These are phyloP conservation scores for Styela plicata DNA, from an alignment of 23 tunicate species.

Conservation along the genomic window DNA sequence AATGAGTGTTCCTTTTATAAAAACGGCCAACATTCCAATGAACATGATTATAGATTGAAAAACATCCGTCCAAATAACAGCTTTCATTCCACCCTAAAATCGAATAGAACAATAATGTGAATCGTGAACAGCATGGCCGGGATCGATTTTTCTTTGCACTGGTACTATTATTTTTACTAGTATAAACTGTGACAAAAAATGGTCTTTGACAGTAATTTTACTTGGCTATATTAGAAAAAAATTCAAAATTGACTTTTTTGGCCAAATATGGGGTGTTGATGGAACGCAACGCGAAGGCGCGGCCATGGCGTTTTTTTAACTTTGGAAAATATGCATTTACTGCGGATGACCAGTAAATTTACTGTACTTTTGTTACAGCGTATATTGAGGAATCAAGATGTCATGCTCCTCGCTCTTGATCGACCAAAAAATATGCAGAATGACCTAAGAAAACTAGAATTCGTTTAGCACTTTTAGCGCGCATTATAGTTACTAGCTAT, in stretches of 20 bases:
- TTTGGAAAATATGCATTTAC: too few species aligned
- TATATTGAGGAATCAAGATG: too few species aligned
- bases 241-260: background rate
- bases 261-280: too few species aligned
- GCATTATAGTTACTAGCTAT: too few species aligned
- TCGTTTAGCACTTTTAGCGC: too few species aligned
- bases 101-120: background rate
- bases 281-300: too few species aligned
- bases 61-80: constrained; percentile 49
- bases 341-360: too few species aligned
- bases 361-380: too few species aligned
- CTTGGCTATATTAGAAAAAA: background rate
- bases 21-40: constrained; percentile 6
- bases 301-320: too few species aligned
- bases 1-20: background rate
- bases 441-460: background rate
- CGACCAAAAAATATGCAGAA: too few species aligned
- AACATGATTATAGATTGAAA: constrained; percentile 34
- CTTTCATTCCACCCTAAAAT: constrained; percentile 56
- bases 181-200: too few species aligned
- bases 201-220: background rate
- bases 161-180: background rate
- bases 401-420: too few species aligned
- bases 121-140: background rate
- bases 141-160: background rate